A percentile compares a stretch with the other conserved stretches of the same genome.
These are phyloP conservation scores for Opisthograptis luteolata DNA, from an alignment of 2,888 invertebrate species.

Conservation along the genomic window DNA sequence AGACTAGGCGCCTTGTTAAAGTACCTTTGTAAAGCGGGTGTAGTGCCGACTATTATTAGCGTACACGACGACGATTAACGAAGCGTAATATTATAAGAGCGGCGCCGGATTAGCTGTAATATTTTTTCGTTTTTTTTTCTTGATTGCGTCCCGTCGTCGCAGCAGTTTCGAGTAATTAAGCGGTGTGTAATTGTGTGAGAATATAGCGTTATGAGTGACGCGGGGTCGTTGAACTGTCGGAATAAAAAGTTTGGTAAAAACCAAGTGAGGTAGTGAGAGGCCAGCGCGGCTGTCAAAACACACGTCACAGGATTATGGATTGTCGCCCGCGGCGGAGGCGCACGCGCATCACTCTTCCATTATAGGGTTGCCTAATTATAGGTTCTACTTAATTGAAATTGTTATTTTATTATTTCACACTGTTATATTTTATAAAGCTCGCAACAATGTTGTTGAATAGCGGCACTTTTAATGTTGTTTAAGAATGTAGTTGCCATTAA, in stretches of 20 bases:
- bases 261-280: slow-evolving; percentile 47
- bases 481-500: slow-evolving; percentile 10
- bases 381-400: slow-evolving; percentile 16
- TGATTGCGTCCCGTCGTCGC: slow-evolving; percentile 49
- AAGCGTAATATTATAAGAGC: slow-evolving; percentile 65
- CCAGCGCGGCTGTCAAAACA: slow-evolving; percentile 72
- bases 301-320: slow-evolving; percentile 80
- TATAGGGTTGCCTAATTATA: slow-evolving; percentile 45
- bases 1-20: slow-evolving; percentile 55
- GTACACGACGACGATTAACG: slow-evolving; percentile 61
- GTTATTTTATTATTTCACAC: slow-evolving; percentile 22
- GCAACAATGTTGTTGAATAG: slow-evolving; percentile 13
- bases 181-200: slow-evolving; percentile 76
- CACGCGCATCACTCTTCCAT: slow-evolving; percentile 22
- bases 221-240: slow-evolving; percentile 63
- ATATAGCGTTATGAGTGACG: slow-evolving; percentile 61
- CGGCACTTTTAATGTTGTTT: slow-evolving; percentile 13
- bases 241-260: slow-evolving; percentile 62
- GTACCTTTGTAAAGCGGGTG: slow-evolving; percentile 39
- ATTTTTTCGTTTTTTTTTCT: slow-evolving; percentile 52
- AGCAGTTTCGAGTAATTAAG: slow-evolving; percentile 76
- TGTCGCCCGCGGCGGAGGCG: slow-evolving; percentile 65
- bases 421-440: too few relatives aligned
- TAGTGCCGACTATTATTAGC: slow-evolving; percentile 49
- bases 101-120: slow-evolving; percentile 66